phyloP scores from a whole-genome alignment of 1,140 invertebrate species.

The Drosophila sproati region DNA sequence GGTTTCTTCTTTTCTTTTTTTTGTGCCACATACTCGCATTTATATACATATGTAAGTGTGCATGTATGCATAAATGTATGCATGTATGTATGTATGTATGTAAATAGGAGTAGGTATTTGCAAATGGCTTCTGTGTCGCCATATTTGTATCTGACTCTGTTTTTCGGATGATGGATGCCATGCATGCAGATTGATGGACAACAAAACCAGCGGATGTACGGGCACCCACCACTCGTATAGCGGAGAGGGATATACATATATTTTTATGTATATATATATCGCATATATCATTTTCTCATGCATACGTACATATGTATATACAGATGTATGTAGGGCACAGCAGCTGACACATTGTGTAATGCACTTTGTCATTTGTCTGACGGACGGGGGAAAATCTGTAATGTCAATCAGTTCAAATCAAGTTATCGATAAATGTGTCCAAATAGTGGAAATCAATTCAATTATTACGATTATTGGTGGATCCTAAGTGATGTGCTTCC shows the following conservation, averaged over 20 bases:
- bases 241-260: background rate
- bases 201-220: slow-evolving; percentile 46
- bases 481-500: background rate
- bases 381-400: slow-evolving; percentile 22
- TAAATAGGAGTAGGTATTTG: slow-evolving; percentile 52
- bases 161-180: slow-evolving; percentile 67
- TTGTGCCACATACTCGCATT: background rate
- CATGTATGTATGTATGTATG: background rate
- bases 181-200: slow-evolving; percentile 58
- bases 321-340: background rate
- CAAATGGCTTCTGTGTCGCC: slow-evolving; percentile 62
- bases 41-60: no score
- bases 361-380: slow-evolving; percentile 64
- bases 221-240: background rate
- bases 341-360: slow-evolving; percentile 60
- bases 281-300: no score
- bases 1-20: slow-evolving; percentile 5
- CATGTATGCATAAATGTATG: background rate
- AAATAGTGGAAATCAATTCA: slow-evolving; percentile 33
- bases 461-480: slow-evolving; percentile 22
- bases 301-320: background rate
- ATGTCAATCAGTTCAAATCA: slow-evolving; percentile 34
- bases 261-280: background rate
- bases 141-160: slow-evolving; percentile 73
- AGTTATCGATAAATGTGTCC: slow-evolving; percentile 58